Conservation (phyloP, 37 sponge, comb jelly and placozoan genomes). For the Beroe forskalii region DNA sequence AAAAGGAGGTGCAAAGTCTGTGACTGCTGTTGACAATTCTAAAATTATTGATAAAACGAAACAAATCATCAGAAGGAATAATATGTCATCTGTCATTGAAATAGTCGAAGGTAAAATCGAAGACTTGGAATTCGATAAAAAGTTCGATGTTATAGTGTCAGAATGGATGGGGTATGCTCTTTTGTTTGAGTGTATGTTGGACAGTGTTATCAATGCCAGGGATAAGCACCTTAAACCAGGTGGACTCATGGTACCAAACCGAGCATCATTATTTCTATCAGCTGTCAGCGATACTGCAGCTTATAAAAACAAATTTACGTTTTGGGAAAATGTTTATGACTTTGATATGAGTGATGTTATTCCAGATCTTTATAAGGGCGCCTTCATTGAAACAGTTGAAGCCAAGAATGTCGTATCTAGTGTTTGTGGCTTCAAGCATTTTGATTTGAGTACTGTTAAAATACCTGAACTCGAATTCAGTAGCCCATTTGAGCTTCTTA, state of each 20-base stretch:
- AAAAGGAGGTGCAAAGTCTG: background rate
- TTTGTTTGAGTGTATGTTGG: conserved; percentile 59
- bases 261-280: conserved; percentile 22
- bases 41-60: conserved; percentile 27
- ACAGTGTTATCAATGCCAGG: conserved; percentile 40
- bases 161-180: conserved; percentile 61
- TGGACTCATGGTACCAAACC: conserved; percentile 22
- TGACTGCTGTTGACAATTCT: conserved; percentile 46
- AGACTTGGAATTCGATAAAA: background rate
- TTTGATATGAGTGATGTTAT: conserved; percentile 26
- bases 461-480: conserved; percentile 22
- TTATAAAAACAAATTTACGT: background rate
- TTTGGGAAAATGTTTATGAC: conserved; percentile 46
- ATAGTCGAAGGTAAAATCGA: conserved; percentile 19
- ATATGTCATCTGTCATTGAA: background rate
- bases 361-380: conserved; percentile 11
- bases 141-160: conserved; percentile 15
- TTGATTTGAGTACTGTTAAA: conserved; percentile 32
- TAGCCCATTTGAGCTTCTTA: background rate
- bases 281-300: background rate
- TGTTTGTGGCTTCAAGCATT: conserved; percentile 42
- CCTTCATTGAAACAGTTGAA: background rate
- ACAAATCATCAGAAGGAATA: background rate
- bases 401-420: background rate
- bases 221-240: conserved; percentile 40